Evolutionary conservation across 2,113 vertebrate genomes (phyloP).

Genomic region (Ictalurus punctatus): DNA sequence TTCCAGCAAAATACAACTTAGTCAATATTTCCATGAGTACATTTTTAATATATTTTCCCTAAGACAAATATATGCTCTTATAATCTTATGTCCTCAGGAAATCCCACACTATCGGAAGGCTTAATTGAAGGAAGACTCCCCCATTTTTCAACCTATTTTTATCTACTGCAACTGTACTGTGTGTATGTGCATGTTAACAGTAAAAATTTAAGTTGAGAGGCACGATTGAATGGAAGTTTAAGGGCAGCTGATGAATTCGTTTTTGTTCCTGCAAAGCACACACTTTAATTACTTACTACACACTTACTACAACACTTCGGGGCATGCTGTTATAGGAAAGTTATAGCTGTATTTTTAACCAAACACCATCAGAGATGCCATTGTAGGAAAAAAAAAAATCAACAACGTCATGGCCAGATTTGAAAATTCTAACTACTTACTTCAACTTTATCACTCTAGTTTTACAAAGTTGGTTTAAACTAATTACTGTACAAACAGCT

Average conservation of each 20-base stretch:
- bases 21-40: conserved; percentile 27
- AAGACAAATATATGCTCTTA: background rate
- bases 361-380: background rate
- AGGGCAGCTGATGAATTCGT: background rate
- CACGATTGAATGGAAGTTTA: background rate
- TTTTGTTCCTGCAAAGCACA: background rate
- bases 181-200: background rate
- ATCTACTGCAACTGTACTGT: background rate
- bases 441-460: background rate
- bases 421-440: background rate
- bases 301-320: no score
- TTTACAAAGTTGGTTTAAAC: background rate
- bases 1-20: background rate
- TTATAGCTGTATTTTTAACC: no score
- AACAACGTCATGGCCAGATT: background rate
- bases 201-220: background rate
- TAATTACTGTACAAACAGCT: background rate
- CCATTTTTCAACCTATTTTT: background rate
- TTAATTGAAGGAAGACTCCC: background rate
- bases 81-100: background rate
- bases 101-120: background rate
- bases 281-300: background rate
- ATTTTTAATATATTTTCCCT: background rate
- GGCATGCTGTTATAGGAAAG: background rate
- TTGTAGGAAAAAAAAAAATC: background rate